These are phyloP conservation scores for Eupithecia dodoneata DNA, from an alignment of 2,888 invertebrate genomes.

Conservation along the genomic window DNA sequence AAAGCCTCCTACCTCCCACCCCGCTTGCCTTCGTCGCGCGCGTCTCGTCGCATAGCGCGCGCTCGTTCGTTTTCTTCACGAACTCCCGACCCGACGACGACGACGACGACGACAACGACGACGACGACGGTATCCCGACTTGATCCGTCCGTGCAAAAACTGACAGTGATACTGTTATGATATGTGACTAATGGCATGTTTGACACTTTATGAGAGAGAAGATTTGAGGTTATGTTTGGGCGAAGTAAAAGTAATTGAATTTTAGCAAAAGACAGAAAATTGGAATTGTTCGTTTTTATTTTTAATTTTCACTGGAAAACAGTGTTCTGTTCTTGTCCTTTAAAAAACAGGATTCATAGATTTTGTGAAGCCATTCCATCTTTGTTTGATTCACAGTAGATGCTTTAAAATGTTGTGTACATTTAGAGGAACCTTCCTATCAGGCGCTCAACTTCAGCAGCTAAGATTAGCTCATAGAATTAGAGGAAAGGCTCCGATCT, in stretches of 20 bases:
- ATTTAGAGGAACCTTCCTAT: conserved; percentile 55
- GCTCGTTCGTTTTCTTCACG: background rate
- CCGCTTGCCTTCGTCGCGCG: background rate
- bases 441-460: conserved; percentile 67
- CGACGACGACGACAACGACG: too few relatives aligned
- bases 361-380: background rate
- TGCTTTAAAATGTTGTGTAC: conserved; percentile 60
- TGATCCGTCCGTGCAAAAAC: background rate
- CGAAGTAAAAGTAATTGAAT: too few relatives aligned
- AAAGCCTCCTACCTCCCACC: conserved; percentile 14
- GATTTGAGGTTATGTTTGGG: background rate
- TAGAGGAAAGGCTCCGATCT: conserved; percentile 88
- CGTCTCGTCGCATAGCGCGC: background rate
- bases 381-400: background rate
- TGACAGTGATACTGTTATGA: background rate
- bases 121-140: background rate
- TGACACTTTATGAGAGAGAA: background rate
- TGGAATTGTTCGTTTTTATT: background rate
- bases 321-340: background rate
- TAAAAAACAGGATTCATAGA: background rate
- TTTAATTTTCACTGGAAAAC: background rate
- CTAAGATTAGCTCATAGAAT: conserved; percentile 83
- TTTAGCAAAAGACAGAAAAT: background rate
- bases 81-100: background rate
- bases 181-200: background rate